Evolutionary conservation across 2,888 invertebrate species (phyloP).

Genomic region (Leptopilina syphax): DNA sequence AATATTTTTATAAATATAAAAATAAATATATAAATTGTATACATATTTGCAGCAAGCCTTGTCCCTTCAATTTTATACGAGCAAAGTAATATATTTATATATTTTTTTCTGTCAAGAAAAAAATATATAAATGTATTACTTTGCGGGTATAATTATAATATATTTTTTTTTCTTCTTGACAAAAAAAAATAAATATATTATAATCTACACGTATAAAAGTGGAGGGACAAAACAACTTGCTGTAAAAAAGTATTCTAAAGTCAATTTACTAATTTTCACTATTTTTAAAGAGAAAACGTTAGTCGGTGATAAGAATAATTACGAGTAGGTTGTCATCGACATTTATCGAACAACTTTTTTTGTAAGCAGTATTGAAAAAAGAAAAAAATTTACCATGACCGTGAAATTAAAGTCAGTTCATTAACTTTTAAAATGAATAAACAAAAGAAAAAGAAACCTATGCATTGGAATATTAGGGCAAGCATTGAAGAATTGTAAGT

Average conservation of each 20-base stretch:
- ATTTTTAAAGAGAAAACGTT: not conserved
- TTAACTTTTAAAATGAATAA: not conserved
- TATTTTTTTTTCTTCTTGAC: too few relatives aligned
- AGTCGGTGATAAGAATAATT: constrained; percentile 11
- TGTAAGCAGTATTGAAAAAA: not conserved
- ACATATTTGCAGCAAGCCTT: too few relatives aligned
- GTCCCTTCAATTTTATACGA: too few relatives aligned
- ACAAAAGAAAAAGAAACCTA: not conserved
- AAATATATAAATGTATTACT: too few relatives aligned
- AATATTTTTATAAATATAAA: too few relatives aligned
- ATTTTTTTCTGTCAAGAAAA: too few relatives aligned
- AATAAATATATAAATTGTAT: too few relatives aligned
- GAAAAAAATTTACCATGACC: not conserved
- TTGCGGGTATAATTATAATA: too few relatives aligned
- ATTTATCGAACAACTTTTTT: not conserved
- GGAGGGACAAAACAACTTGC: not conserved
- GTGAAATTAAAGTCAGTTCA: constrained; percentile 12
- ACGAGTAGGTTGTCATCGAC: constrained; percentile 1
- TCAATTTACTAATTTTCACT: constrained; percentile 1
- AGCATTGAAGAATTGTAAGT: constrained; percentile 11
- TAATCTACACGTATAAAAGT: too few relatives aligned
- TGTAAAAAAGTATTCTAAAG: not conserved
- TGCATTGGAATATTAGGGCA: not conserved
- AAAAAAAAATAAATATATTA: too few relatives aligned
- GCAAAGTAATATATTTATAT: too few relatives aligned